phyloP scores from a whole-genome alignment of 2,888 invertebrate genomes.

The Drosophila barbarae region DNA sequence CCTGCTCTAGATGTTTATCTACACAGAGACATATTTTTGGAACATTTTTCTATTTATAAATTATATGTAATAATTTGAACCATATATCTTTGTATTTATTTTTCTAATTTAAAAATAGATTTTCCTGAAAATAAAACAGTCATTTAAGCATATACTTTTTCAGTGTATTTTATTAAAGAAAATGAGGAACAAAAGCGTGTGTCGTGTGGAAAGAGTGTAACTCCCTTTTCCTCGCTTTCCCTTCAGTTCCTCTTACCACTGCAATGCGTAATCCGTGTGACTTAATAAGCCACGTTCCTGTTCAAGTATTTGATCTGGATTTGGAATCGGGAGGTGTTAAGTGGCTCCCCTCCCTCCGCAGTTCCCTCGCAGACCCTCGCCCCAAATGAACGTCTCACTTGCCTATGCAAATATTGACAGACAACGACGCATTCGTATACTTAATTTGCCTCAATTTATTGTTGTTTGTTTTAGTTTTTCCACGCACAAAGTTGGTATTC shows the following conservation, averaged over 20 bases:
- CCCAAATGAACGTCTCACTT: slow-evolving; percentile 33
- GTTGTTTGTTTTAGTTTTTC: slow-evolving; percentile 47
- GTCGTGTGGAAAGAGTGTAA: slow-evolving; percentile 16
- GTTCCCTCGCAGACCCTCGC: not conserved
- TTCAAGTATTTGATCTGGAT: slow-evolving; percentile 48
- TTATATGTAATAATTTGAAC: no score
- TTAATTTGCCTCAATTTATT: slow-evolving; percentile 66
- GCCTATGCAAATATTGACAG: slow-evolving; percentile 67
- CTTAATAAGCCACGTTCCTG: slow-evolving; percentile 71
- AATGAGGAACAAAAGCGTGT: slow-evolving; percentile 15
- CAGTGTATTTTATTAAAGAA: not conserved
- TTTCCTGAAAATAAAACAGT: not conserved
- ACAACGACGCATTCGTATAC: slow-evolving; percentile 53
- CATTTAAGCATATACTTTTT: not conserved
- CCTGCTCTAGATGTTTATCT: slow-evolving; percentile 52
- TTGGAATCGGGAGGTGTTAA: slow-evolving; percentile 26
- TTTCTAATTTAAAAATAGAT: not conserved
- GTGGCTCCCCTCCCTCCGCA: not conserved
- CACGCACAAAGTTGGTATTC: slow-evolving; percentile 8
- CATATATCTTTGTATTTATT: not conserved
- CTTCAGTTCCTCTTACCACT: not conserved
- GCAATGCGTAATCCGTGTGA: slow-evolving; percentile 63
- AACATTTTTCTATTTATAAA: no score
- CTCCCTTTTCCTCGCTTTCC: not conserved
- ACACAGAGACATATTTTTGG: slow-evolving; percentile 4